Conservation (phyloP, 2,797 vertebrate species). For the Garrulus glandarius region DNA sequence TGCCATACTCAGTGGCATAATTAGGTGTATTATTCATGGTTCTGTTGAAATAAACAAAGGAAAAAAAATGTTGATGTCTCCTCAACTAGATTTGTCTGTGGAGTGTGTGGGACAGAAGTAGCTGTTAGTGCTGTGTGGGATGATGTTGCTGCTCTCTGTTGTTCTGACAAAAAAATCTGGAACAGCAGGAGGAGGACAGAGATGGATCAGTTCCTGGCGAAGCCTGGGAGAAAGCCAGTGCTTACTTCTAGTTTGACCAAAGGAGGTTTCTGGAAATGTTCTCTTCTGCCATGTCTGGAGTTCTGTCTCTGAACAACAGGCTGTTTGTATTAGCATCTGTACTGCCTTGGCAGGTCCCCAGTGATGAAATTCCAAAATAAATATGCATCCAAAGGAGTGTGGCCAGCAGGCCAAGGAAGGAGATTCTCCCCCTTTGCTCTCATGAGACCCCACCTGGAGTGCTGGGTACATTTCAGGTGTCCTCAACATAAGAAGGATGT, state of each 20-base stretch:
- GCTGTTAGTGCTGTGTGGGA: conserved; percentile 26
- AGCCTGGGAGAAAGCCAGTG: neutral
- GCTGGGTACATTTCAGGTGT: neutral
- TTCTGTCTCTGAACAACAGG: neutral
- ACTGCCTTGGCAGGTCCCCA: neutral
- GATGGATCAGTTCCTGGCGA: neutral
- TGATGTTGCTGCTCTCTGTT: conserved; percentile 9
- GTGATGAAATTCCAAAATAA: neutral
- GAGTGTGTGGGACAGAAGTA: conserved; percentile 21
- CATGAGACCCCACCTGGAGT: neutral
- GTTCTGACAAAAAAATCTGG: neutral
- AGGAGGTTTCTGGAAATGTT: neutral
- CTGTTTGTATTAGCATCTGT: neutral
- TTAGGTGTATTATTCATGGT: neutral
- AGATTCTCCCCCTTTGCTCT: neutral
- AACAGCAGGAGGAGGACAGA: neutral
- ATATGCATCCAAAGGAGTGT: neutral
- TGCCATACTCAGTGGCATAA: neutral
- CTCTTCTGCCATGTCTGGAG: neutral
- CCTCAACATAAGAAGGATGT: accelerated
- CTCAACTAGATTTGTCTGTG: neutral
- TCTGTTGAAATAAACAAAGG: conserved; percentile 33
- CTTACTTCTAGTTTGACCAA: neutral
- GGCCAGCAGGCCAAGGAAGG: neutral
- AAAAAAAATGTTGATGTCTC: neutral